A percentile compares a stretch with the other conserved stretches of the same genome.
phyloP scores from a whole-genome alignment of 2,888 invertebrate species.

The Lochmaea capreae region DNA sequence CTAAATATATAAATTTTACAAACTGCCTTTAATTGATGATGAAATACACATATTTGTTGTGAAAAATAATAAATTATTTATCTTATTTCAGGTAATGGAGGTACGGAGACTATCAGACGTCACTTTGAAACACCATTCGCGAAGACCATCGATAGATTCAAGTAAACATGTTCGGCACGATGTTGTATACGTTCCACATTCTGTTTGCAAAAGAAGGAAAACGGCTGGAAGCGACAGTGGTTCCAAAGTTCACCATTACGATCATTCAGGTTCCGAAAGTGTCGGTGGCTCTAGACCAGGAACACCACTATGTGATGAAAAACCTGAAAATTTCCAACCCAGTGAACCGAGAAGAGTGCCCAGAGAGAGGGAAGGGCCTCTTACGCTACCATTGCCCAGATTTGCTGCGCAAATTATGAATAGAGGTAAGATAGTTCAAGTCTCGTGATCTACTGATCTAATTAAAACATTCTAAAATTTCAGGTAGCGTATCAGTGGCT shows the following conservation, averaged over 20 bases:
- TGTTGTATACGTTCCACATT: constrained; percentile 62
- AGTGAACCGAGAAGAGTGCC: constrained; percentile 77
- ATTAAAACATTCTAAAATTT: constrained; percentile 4
- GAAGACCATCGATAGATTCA: constrained; percentile 69
- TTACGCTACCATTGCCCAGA: constrained; percentile 88
- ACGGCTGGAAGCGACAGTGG: constrained; percentile 63
- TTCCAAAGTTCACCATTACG: constrained; percentile 66
- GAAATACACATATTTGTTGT: no score
- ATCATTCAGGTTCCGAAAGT: constrained; percentile 71
- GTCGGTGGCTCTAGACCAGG: constrained; percentile 83
- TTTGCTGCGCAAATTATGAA: constrained; percentile 74
- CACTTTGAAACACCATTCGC: constrained; percentile 63
- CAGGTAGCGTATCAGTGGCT: constrained; percentile 61
- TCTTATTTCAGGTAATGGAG: constrained; percentile 63
- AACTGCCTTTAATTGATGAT: no score
- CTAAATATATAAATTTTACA: background rate
- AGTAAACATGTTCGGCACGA: constrained; percentile 43
- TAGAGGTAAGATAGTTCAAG: constrained; percentile 43
- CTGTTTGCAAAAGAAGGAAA: constrained; percentile 70
- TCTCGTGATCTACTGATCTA: background rate
- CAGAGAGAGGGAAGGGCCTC: constrained; percentile 73
- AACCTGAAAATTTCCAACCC: constrained; percentile 79
- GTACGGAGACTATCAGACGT: constrained; percentile 69
- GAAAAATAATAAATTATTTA: background rate
- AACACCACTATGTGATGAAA: constrained; percentile 86